Evolutionary conservation across 1,140 invertebrate genomes (phyloP).

Genomic region (Dendrolimus kikuchii): DNA sequence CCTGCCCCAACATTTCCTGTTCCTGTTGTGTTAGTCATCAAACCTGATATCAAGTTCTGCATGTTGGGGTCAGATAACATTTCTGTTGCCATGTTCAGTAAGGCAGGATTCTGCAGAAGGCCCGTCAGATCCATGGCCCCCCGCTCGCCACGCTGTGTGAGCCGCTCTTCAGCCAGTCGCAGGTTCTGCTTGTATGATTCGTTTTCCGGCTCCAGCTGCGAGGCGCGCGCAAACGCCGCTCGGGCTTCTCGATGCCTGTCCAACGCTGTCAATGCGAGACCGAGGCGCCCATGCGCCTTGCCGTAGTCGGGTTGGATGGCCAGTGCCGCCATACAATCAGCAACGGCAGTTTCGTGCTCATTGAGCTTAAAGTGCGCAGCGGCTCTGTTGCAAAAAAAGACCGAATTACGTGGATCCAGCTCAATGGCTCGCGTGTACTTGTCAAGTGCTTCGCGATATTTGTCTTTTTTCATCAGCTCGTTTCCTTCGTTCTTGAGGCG

Average conservation of each 20-base stretch:
- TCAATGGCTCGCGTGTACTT: conserved; percentile 90
- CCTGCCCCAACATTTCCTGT: conserved; percentile 9
- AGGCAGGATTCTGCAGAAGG: conserved; percentile 81
- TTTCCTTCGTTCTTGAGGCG: conserved; percentile 89
- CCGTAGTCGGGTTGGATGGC: conserved; percentile 91
- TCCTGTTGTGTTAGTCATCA: conserved; percentile 38
- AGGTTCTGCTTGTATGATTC: conserved; percentile 93
- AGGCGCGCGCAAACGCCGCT: conserved; percentile 89
- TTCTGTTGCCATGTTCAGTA: conserved; percentile 85
- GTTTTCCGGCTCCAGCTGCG: conserved; percentile 94
- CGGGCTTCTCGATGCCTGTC: conserved; percentile 87
- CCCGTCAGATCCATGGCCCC: conserved; percentile 73
- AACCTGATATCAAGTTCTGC: conserved; percentile 77
- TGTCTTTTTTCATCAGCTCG: conserved; percentile 86
- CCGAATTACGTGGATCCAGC: conserved; percentile 88
- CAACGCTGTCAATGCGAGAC: conserved; percentile 90
- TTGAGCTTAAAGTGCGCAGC: conserved; percentile 91
- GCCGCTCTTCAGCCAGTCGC: conserved; percentile 69
- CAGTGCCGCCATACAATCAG: conserved; percentile 92
- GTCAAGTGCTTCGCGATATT: conserved; percentile 84
- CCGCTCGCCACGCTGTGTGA: conserved; percentile 31
- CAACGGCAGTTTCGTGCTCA: conserved; percentile 85
- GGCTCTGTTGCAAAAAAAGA: conserved; percentile 96
- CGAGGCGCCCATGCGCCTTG: conserved; percentile 95
- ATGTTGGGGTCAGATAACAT: conserved; percentile 85